Evolutionary conservation across 1,140 invertebrate species (phyloP).

Genomic region (Dinoponera quadriceps): DNA sequence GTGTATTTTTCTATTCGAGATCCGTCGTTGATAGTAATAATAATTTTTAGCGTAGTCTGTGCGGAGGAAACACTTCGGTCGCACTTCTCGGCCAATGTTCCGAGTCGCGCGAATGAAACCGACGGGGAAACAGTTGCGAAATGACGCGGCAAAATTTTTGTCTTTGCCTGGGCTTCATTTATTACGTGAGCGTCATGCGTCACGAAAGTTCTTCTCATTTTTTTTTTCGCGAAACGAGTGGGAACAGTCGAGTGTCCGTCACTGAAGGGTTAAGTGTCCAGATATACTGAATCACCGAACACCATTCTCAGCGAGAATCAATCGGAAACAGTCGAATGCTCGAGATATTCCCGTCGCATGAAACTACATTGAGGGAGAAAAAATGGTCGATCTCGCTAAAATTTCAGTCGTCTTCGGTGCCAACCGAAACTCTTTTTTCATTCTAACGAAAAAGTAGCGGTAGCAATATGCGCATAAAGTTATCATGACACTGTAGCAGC

Average conservation of each 20-base stretch:
- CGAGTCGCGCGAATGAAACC: slow-evolving; percentile 13
- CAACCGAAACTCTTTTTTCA: too few species aligned
- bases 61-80: background rate
- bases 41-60: slow-evolving; percentile 1
- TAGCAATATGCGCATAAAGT: too few species aligned
- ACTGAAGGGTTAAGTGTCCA: slow-evolving; percentile 39
- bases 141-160: background rate
- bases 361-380: too few species aligned
- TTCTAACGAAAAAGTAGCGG: too few species aligned
- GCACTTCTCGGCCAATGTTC: background rate
- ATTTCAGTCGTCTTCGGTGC: too few species aligned
- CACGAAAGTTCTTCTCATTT: background rate
- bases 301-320: slow-evolving; percentile 26
- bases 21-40: background rate
- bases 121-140: background rate
- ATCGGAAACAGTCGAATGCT: background rate
- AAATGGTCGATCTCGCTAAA: too few species aligned
- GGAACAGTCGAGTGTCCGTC: background rate
- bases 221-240: background rate
- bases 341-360: slow-evolving; percentile 8
- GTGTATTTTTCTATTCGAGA: slow-evolving; percentile 44
- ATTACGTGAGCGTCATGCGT: background rate
- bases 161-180: background rate
- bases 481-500: too few species aligned
- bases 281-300: slow-evolving; percentile 28